Conservation (phyloP, 2,797 vertebrate genomes). For the Hylomyscus alleni region DNA sequence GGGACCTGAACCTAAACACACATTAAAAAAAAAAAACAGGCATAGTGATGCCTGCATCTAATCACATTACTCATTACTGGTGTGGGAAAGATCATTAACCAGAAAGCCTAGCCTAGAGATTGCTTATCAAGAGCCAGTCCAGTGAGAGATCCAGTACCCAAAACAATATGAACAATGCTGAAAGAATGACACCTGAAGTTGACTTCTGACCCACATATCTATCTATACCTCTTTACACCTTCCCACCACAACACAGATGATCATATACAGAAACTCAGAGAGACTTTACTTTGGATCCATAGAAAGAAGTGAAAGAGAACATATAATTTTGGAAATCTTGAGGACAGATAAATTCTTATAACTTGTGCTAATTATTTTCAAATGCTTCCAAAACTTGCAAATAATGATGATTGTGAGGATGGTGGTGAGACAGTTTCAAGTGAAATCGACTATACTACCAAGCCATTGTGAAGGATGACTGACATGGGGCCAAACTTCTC, state of each 20-base stretch:
- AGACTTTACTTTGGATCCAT: not conserved
- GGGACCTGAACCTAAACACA: not conserved
- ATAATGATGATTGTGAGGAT: not conserved
- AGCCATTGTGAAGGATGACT: not conserved
- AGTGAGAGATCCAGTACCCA: not conserved
- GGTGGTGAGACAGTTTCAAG: not conserved
- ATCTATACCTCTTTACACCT: too few relatives aligned
- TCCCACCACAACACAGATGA: fast-evolving
- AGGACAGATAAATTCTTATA: not conserved
- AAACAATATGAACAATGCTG: not conserved
- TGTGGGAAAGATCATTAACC: fast-evolving
- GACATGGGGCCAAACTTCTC: not conserved
- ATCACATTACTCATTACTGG: not conserved
- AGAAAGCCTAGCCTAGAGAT: not conserved
- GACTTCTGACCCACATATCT: not conserved
- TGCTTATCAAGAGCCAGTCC: not conserved
- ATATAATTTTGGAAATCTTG: conserved; percentile 18
- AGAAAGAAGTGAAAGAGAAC: not conserved
- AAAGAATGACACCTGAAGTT: not conserved
- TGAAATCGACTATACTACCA: not conserved
- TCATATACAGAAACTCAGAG: not conserved
- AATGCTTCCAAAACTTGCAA: not conserved
- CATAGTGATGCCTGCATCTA: not conserved
- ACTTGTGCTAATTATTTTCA: not conserved
- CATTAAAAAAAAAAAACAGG: not conserved